A percentile compares a stretch with the other conserved stretches of the same genome.
Evolutionary conservation across 2,113 vertebrate genomes (phyloP).

Genomic region (Corynorhinus townsendii): DNA sequence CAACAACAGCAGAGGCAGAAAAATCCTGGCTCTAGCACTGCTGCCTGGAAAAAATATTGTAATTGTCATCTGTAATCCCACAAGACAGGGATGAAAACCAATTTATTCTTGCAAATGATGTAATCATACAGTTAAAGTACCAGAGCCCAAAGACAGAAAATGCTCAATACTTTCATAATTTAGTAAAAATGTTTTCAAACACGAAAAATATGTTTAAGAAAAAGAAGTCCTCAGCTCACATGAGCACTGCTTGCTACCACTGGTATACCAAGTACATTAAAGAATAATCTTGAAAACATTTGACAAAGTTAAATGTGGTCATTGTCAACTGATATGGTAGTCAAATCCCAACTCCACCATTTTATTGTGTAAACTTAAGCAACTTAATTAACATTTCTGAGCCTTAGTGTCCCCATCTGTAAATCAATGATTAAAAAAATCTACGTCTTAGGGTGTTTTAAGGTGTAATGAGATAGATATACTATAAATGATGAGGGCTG

Average conservation of each 20-base stretch:
- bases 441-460: background rate
- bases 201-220: background rate
- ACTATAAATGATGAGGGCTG: background rate
- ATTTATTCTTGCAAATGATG: conserved; percentile 36
- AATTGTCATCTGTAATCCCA: conserved; percentile 29
- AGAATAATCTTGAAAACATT: background rate
- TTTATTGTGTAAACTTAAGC: background rate
- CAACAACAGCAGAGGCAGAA: background rate
- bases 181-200: conserved; percentile 26
- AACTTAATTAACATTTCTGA: conserved; percentile 3
- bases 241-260: background rate
- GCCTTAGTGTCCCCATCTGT: background rate
- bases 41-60: background rate
- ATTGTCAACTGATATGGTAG: background rate
- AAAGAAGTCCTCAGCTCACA: background rate
- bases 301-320: conserved; percentile 9
- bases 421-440: background rate
- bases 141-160: conserved; percentile 8
- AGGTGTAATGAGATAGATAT: background rate
- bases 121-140: background rate
- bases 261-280: background rate
- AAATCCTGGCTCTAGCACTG: background rate
- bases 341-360: background rate
- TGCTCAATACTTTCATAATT: background rate
- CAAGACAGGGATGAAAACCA: background rate